Evolutionary conservation across 2,888 invertebrate genomes (phyloP).

Genomic region (Onthophagus sagittarius): DNA sequence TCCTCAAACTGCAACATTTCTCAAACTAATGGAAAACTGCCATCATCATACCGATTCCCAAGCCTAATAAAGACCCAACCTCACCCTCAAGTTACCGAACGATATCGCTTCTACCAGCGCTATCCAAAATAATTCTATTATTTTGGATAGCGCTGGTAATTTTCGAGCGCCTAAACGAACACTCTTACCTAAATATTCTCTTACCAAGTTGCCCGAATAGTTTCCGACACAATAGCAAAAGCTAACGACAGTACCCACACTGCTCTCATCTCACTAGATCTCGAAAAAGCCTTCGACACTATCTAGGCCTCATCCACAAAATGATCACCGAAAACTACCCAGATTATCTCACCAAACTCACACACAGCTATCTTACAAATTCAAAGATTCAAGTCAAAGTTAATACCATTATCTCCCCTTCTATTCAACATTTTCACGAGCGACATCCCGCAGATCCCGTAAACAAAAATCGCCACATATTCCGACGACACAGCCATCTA

Average conservation of each 20-base stretch:
- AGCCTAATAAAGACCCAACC: no score
- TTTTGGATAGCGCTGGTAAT: constrained; percentile 23
- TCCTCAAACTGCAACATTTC: no score
- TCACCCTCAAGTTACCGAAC: constrained; percentile 18
- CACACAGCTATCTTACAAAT: no score
- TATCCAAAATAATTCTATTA: constrained; percentile 26
- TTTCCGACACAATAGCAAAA: constrained; percentile 28
- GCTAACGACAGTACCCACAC: constrained; percentile 31
- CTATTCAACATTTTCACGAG: not conserved
- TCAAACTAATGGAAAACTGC: no score
- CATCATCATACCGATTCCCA: no score
- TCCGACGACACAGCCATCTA: not conserved
- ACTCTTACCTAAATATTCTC: constrained; percentile 30
- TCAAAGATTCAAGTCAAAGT: no score
- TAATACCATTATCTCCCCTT: not conserved
- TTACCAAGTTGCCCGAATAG: constrained; percentile 34
- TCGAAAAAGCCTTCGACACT: constrained; percentile 39
- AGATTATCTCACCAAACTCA: no score
- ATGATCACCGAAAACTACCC: constrained; percentile 28
- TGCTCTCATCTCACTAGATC: constrained; percentile 35
- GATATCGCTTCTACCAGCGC: constrained; percentile 22
- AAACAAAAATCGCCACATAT: no score
- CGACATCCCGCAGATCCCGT: not conserved
- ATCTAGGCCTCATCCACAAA: constrained; percentile 36
- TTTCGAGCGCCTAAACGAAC: not conserved